These are phyloP conservation scores for Branchellion lobata DNA, from an alignment of 2,888 invertebrate genomes.

Conservation along the genomic window DNA sequence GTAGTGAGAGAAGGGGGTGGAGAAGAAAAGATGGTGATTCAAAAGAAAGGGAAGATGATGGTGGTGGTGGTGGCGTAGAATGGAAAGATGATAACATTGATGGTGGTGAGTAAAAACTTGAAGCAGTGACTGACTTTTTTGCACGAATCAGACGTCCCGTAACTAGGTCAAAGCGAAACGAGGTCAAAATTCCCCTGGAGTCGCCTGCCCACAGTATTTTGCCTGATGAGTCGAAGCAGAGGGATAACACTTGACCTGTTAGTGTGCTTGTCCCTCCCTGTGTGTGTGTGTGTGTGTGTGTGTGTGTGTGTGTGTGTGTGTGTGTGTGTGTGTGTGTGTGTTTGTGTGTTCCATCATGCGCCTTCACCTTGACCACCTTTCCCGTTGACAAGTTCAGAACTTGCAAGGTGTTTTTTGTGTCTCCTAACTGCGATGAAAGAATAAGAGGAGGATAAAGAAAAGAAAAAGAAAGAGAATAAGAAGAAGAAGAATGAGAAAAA, in stretches of 20 bases:
- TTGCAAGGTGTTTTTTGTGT: constrained; percentile 70
- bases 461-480: too few species aligned
- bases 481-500: background rate
- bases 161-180: constrained; percentile 72
- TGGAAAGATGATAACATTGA: too few species aligned
- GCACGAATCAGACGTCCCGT: constrained; percentile 72
- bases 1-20: background rate
- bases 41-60: too few species aligned
- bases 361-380: constrained; percentile 67
- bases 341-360: too few species aligned
- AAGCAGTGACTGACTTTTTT: constrained; percentile 65
- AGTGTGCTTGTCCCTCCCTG: constrained; percentile 65
- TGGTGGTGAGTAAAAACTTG: too few species aligned
- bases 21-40: background rate
- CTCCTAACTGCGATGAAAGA: constrained; percentile 58
- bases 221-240: constrained; percentile 77
- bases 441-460: too few species aligned
- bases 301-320: background rate
- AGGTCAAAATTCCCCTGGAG: constrained; percentile 73
- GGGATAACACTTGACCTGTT: constrained; percentile 67
- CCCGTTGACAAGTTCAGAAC: constrained; percentile 83
- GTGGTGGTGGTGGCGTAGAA: too few species aligned
- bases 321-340: too few species aligned
- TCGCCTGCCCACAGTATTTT: constrained; percentile 80
- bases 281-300: constrained; percentile 32